Base-by-base conservation (phyloP, 1,140 invertebrate species). In the Frieseomelitta varia region DNA sequence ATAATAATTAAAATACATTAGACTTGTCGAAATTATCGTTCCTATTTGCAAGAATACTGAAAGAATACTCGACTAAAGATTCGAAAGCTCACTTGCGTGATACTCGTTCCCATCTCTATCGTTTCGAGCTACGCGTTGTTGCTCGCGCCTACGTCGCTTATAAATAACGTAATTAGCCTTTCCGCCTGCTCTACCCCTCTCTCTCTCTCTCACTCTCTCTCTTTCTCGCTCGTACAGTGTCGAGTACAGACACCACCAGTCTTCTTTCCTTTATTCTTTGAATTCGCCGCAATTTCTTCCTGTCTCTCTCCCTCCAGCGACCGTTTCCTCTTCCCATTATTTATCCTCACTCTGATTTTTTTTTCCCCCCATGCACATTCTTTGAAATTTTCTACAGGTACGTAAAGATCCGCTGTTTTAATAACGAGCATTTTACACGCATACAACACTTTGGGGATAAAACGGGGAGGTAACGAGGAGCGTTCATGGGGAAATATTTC, bases 81-180 rank as follows among this genome's bases (percentile, higher is more conserved):
- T 47, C 6, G 39, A 47, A 39, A 30, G 30, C 34, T 39, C 34
- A 39, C 39, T 39, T 39, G 39, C 39, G 39, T 6, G 39, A 39
- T 6, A 6, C 8, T 47, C 39, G 39, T 10, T 47, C 6, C 39
- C 39, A 47, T 47, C 39, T 0, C 39, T 47, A 87, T 58, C 71
- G 78, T 51, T 68, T 30, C 47, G 76, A 74, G 77, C 69, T 69
- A 82, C 84, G 81, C 77, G 69, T 84, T 85, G 79, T 90, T 85
- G 88, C 58, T 24, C 58, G 58, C 88, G 77, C 85, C 74, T 80
- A 85, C 86, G 61, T 65, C 15, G 81, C 86, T 90, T 88, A 91
- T 88, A 92, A 91, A 91, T 91, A 89, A 91, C 78, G 85, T 89
- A 92, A 92, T 92, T 92, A 92, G 88, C 88, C 88, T 88, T 76